Evolutionary conservation across 2,113 vertebrate genomes (phyloP).

Genomic region (Thalassarche chlororhynchos): DNA sequence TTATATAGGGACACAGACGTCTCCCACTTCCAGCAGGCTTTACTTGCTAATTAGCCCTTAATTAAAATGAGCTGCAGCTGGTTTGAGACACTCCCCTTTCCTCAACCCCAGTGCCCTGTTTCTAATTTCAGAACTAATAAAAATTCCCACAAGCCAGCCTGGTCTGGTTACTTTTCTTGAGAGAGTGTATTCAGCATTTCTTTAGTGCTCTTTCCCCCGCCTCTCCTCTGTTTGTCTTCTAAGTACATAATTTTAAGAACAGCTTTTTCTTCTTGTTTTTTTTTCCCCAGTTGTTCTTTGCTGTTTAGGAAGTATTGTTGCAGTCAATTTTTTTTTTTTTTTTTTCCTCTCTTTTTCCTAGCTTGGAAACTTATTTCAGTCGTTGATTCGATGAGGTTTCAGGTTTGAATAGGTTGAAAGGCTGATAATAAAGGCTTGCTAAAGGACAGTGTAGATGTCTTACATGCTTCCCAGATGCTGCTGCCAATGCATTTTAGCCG

Average conservation of each 20-base stretch:
- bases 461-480: not conserved
- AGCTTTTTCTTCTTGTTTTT: not conserved
- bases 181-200: conserved; percentile 1
- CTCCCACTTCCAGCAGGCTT: not conserved
- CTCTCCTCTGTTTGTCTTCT: not conserved
- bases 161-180: not conserved
- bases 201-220: not conserved
- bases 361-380: not conserved
- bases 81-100: conserved; percentile 27
- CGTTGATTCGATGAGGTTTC: not conserved
- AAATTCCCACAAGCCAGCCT: not conserved
- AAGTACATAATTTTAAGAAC: not conserved
- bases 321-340: too few species aligned
- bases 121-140: conserved; percentile 46
- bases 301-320: not conserved
- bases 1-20: not conserved
- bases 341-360: not conserved
- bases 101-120: conserved; percentile 4
- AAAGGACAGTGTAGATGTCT: not conserved
- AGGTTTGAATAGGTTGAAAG: not conserved
- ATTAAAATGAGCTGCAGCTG: conserved; percentile 65
- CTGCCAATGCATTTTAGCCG: not conserved
- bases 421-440: not conserved
- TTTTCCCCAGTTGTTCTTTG: not conserved
- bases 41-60: conserved; percentile 39